Conservation (phyloP, 2,888 invertebrate genomes). For the Drosophila fungiperda region DNA sequence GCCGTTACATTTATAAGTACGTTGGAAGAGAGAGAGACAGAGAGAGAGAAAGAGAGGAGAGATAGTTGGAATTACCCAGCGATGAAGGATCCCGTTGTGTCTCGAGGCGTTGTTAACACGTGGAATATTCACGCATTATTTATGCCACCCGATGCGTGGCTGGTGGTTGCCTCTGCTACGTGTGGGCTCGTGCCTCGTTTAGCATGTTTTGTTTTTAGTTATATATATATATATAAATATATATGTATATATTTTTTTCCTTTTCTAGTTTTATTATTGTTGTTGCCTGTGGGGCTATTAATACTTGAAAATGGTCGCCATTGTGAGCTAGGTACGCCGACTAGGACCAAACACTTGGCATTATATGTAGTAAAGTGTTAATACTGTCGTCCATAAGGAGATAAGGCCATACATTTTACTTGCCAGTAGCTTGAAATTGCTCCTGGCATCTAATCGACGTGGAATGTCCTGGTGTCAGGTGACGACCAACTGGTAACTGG, state of each 20-base stretch:
- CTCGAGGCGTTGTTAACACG: constrained; percentile 72
- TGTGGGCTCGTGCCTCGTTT: constrained; percentile 20
- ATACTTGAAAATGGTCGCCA: constrained; percentile 61
- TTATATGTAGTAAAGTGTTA: constrained; percentile 59
- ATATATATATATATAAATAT: not conserved
- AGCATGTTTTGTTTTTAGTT: constrained; percentile 55
- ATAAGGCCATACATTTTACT: constrained; percentile 60
- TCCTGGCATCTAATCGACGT: constrained; percentile 44
- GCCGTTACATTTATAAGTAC: constrained; percentile 53
- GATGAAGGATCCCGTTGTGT: constrained; percentile 18
- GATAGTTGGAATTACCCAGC: constrained; percentile 17
- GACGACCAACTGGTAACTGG: constrained; percentile 3
- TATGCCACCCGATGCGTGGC: constrained; percentile 35
- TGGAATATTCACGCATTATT: constrained; percentile 69
- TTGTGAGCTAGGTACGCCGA: constrained; percentile 19
- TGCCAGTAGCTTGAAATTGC: constrained; percentile 41
- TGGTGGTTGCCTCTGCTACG: constrained; percentile 2
- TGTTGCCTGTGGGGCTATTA: constrained; percentile 53
- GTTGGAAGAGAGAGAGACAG: not conserved
- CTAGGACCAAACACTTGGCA: constrained; percentile 31
- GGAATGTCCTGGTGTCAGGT: constrained; percentile 19
- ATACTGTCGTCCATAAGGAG: constrained; percentile 56
- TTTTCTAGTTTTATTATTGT: constrained; percentile 23
- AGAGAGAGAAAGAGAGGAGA: not conserved
- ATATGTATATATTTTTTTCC: not conserved